These are phyloP conservation scores for Spilogale gracilis DNA, from an alignment of 2,113 vertebrate species.

Conservation along the genomic window DNA sequence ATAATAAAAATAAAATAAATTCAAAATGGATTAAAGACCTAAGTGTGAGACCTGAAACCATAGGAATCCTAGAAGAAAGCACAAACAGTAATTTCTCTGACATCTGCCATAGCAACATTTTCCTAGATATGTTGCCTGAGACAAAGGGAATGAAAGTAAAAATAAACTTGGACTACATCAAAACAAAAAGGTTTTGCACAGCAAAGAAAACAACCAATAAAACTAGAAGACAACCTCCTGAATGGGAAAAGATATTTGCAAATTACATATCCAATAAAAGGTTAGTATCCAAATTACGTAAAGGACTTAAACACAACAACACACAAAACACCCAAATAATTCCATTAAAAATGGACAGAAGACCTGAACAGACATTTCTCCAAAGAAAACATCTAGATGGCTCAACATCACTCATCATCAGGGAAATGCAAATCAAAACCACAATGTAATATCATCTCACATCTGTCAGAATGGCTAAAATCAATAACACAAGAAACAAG, in stretches of 20 bases:
- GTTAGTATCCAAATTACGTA: not conserved
- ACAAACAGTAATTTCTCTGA: not conserved
- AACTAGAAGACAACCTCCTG: not conserved
- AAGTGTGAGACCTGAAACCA: not conserved
- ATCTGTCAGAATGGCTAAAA: not conserved
- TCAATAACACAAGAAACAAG: not conserved
- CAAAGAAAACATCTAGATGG: not conserved
- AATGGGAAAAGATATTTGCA: not conserved
- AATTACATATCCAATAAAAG: not conserved
- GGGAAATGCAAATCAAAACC: not conserved
- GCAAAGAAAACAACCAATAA: not conserved
- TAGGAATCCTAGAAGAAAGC: not conserved
- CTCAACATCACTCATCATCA: not conserved
- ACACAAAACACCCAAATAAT: not conserved
- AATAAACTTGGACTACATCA: not conserved
- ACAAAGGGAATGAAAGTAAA: not conserved
- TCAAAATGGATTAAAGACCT: not conserved
- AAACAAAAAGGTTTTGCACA: not conserved
- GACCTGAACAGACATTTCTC: not conserved
- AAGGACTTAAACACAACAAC: not conserved
- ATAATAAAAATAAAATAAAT: not conserved
- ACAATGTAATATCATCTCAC: not conserved
- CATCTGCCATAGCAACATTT: not conserved
- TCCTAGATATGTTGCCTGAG: not conserved
- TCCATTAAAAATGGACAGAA: not conserved